Conservation (phyloP, 1,140 invertebrate species). For the Triops longicaudatus region DNA sequence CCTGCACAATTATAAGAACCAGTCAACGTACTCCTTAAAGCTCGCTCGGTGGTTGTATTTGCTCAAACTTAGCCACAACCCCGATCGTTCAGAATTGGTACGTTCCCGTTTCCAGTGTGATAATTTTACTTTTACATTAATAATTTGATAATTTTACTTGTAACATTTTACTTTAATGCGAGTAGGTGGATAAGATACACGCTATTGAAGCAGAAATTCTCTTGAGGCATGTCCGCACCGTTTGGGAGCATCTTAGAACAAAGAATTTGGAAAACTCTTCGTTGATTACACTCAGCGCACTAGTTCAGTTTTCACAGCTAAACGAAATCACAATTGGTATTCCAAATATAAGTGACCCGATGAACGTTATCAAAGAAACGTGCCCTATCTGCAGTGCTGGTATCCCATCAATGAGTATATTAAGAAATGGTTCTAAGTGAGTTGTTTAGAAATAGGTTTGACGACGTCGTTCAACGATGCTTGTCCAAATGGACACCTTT, state of each 20-base stretch:
- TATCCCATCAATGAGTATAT: not conserved
- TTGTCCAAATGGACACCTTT: conserved; percentile 1
- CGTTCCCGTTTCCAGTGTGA: not conserved
- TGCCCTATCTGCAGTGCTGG: not conserved
- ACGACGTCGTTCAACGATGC: not conserved
- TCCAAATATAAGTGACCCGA: not conserved
- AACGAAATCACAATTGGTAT: not conserved
- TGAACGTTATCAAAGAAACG: not conserved
- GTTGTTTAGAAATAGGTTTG: not conserved
- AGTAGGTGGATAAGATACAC: not conserved
- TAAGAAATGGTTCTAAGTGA: not conserved
- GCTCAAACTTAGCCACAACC: not conserved
- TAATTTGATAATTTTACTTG: no score
- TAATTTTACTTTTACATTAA: not conserved
- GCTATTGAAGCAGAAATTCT: not conserved
- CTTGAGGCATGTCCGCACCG: not conserved
- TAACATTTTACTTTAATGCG: not conserved
- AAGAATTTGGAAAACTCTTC: not conserved
- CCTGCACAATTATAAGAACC: not conserved
- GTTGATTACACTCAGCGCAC: not conserved
- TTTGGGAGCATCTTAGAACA: not conserved
- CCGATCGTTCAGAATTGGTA: not conserved
- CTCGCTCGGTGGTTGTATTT: not conserved
- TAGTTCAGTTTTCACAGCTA: not conserved
- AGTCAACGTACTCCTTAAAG: not conserved